Evolutionary conservation across 2,888 invertebrate species (phyloP), one percentile per base, ranked within the genome.

Genomic region (Cheilosia vulpina): DNA sequence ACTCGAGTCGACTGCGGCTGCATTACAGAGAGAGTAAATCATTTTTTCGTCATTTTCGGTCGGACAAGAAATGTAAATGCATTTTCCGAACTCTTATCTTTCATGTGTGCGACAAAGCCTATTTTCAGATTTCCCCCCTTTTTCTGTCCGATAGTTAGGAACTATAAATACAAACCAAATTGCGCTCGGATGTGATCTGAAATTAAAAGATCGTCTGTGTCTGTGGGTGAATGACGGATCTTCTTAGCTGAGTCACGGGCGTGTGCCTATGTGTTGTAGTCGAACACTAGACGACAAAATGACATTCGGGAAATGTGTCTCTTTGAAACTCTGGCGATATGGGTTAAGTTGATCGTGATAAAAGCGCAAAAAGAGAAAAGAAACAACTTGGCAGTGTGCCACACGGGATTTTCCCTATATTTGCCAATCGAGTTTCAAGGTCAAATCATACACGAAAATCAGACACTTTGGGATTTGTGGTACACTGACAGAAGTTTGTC

Each of bases 71-170:
- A 65, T 80, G 41, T 17, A 73, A 73, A 80, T 68, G 73, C 62
- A 73, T 80, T 77, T 79, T 53, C 65, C 60, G 19, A 68, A 21
- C 73, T 45, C 66, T 73, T 79, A 72, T 75, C 63, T 65, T 45
- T 47, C 17, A 21, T 63, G 62, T 15, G 21, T 24, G 45, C 38
- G 80, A 65, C 52, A 66, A 52, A 24, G 72, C 68, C 66, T 80
- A 73, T 80, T 73, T 79, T 73, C 53, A 68, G 66, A 73, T 19
- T 73, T 62, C 47, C 73, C 80, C 79, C 80, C 24, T 62, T 71
- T 71, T 60, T 58, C 58, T 66, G 52, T 53, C 58, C 72, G 43
- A 58, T 65, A 43, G 24, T 58, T 62, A 66, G 7, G 11, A 31
- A 60, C 80, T 80, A 73, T 73, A 80, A 80, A 80, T 73, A 80